phyloP scores from a whole-genome alignment of 64 coral and sea anemone species.

The Stylophora pistillata region DNA sequence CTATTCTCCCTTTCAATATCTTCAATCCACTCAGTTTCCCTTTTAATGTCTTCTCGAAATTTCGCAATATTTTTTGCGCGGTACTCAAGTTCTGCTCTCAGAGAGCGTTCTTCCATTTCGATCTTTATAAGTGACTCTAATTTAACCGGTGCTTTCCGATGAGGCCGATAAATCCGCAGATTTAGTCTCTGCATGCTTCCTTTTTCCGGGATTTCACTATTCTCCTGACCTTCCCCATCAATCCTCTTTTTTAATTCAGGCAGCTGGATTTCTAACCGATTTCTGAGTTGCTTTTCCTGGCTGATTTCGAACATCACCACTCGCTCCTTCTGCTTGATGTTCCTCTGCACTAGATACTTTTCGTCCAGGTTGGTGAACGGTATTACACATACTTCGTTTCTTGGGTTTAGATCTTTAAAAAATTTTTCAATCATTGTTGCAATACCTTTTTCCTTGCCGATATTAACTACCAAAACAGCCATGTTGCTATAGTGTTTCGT shows the following conservation, averaged over 20 bases:
- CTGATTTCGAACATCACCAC: fast-evolving
- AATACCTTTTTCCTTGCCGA: no score
- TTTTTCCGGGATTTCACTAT: background rate
- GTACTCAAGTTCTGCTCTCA: background rate
- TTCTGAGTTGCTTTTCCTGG: no score
- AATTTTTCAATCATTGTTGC: background rate
- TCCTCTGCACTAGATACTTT: background rate
- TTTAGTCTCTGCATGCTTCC: background rate
- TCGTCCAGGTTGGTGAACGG: background rate
- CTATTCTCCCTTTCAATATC: background rate
- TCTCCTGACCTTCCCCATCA: background rate
- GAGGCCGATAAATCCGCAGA: background rate
- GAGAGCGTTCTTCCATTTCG: background rate
- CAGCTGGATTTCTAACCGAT: no score
- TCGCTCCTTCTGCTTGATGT: background rate
- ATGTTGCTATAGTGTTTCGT: background rate
- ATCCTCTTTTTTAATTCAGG: background rate
- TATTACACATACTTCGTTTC: background rate
- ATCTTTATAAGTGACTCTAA: no score
- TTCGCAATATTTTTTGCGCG: background rate
- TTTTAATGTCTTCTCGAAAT: background rate
- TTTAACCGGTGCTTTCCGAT: no score
- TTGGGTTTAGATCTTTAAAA: background rate
- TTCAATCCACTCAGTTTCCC: background rate
- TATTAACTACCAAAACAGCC: background rate